phyloP scores from a whole-genome alignment of 2,113 vertebrate species.

The Microcebus lehilahytsara region DNA sequence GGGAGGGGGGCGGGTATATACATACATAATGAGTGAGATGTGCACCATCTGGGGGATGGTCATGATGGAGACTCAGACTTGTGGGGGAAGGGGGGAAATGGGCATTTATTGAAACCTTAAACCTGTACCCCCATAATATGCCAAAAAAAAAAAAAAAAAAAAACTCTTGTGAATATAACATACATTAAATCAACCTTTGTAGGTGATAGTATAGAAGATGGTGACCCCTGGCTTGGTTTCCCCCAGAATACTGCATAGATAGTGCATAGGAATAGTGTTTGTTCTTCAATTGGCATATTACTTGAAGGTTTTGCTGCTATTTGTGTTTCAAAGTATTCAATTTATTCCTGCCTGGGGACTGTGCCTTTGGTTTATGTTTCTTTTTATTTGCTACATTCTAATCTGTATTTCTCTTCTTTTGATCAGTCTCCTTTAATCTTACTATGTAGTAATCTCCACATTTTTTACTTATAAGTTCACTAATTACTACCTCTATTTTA shows the following conservation, averaged over 20 bases:
- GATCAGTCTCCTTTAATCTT: neutral
- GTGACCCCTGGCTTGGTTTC: neutral
- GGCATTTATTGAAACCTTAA: no score
- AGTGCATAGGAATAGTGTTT: no score
- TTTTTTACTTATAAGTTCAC: neutral
- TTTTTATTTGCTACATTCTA: neutral
- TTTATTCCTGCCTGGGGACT: neutral
- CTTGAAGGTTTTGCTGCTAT: neutral
- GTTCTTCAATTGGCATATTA: neutral
- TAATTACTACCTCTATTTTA: neutral
- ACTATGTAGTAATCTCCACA: neutral
- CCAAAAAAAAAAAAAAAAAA: neutral
- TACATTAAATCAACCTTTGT: neutral
- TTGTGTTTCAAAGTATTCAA: neutral
- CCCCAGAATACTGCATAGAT: accelerated
- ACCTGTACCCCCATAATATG: no score
- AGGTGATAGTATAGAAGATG: neutral
- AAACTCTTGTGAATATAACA: neutral
- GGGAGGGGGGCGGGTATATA: no score
- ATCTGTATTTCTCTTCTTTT: neutral
- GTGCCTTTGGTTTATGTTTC: neutral
- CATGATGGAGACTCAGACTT: no score
- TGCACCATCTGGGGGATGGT: no score
- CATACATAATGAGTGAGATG: no score
- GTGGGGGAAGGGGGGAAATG: no score